Base-by-base conservation (phyloP, 2,113 vertebrate genomes). In the Etheostoma spectabile region DNA sequence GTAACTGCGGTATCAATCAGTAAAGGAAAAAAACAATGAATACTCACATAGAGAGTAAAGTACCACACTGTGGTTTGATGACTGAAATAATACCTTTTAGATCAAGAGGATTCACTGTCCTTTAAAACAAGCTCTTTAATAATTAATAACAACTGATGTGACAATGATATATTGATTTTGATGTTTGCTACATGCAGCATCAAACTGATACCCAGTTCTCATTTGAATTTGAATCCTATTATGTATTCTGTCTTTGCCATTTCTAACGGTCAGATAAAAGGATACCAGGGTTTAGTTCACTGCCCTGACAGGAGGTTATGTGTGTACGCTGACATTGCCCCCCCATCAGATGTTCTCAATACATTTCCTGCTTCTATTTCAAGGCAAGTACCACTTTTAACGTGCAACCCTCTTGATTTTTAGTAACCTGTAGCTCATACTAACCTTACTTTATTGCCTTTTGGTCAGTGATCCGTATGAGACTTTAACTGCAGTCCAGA, bases 251-350 rank as follows among this genome's bases (percentile, higher is more conserved):
- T 33, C 19, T n/a, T 27, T 49, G 4, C 38, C 57, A 5, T 63
- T 42, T 35, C 51, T 24, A 30, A 30, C 30, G 16, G 18, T 89
- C 78, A 97, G 96, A 86, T 96, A 6, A 84, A 93, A 68, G 94
- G 95, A 3, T 96, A 94, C 85, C 10, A 52, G 0, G 96, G 96
- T 35, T 77, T 72, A 3, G 86, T 97, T 70, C 91, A 91, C 79
- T 97, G 96, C 72, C 95, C 96, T 38, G 82, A 92, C 77, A 88
- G 87, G 46, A 90, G 89, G 55, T 86, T 97, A 5, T 96, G 96
- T 88, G 83, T 88, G 53, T 70, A 85, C 33, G 22, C 64, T 62
- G 85, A 90, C 27, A 21, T 85, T 2, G 16, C 81, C 49, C 82
- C 86, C 79, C 86, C 82, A 12, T 53, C 77, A 46, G 71, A 81